Percentiles rank a stretch among this genome's conserved stretches.
Conservation (phyloP, 2,113 vertebrate species). For the Phyllostomus hastatus region DNA sequence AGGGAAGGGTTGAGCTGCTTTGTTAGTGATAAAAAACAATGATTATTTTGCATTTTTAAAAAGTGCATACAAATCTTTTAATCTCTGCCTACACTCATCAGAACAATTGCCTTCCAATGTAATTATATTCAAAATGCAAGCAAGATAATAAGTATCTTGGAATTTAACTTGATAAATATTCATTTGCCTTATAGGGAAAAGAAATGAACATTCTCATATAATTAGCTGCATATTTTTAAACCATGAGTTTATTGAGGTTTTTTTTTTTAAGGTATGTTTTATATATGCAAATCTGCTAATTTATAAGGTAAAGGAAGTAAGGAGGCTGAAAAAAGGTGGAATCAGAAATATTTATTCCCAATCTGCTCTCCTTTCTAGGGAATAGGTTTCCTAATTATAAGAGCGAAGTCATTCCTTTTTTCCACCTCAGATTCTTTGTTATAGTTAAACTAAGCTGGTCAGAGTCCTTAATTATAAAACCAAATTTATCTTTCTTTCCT, state of each 20-base stretch:
- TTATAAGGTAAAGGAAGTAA: constrained; percentile 57
- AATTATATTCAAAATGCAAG: constrained; percentile 76
- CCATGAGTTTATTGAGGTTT: constrained; percentile 45
- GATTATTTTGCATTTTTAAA: constrained; percentile 72
- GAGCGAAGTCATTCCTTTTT: constrained; percentile 43
- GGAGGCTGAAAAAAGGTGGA: not conserved
- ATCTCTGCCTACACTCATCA: constrained; percentile 70
- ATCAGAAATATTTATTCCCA: constrained; percentile 49
- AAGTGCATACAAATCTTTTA: constrained; percentile 73
- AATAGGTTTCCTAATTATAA: constrained; percentile 59
- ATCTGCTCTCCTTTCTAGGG: constrained; percentile 33
- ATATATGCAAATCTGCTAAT: constrained; percentile 71
- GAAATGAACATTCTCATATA: constrained; percentile 69
- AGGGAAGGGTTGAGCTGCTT: constrained; percentile 37
- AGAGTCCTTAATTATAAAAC: constrained; percentile 50
- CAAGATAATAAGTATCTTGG: constrained; percentile 71
- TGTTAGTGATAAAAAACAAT: constrained; percentile 57
- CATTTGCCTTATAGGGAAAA: constrained; percentile 78
- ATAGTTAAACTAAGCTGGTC: constrained; percentile 17
- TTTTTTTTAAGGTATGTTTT: constrained; percentile 65
- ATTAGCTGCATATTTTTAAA: constrained; percentile 75
- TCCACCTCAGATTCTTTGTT: constrained; percentile 16
- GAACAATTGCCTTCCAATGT: constrained; percentile 73
- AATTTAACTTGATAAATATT: constrained; percentile 79
- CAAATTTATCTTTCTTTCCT: constrained; percentile 13